Conservation (phyloP, 2,113 vertebrate genomes). For the Python bivittatus region DNA sequence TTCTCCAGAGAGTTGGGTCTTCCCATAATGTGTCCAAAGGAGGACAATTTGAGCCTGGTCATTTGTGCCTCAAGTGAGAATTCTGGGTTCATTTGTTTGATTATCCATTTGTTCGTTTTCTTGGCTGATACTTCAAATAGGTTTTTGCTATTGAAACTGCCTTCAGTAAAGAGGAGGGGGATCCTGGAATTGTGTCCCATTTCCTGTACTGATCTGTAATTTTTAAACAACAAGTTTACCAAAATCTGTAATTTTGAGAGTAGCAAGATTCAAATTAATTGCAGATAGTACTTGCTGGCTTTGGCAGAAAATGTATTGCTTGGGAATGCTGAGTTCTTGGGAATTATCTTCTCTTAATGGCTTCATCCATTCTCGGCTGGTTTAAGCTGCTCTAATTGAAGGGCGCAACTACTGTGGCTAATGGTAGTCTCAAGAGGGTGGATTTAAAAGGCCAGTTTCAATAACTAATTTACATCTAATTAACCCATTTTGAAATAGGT, state of each 20-base stretch:
- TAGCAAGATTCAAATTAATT: not conserved
- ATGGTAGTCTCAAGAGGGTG: not conserved
- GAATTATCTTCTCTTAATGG: not conserved
- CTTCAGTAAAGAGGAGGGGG: not conserved
- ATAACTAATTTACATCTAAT: not conserved
- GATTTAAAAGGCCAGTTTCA: not conserved
- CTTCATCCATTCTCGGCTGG: not conserved
- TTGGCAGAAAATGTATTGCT: conserved; percentile 6
- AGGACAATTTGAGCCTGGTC: not conserved
- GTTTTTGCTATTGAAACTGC: not conserved
- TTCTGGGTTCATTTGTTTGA: not conserved
- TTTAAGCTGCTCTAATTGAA: not conserved
- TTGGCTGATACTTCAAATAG: not conserved
- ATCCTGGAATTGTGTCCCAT: not conserved
- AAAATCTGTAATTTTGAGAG: no score
- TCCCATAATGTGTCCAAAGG: not conserved
- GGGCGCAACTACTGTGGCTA: not conserved
- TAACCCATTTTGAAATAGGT: not conserved
- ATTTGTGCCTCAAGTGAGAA: not conserved
- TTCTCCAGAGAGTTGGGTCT: not conserved
- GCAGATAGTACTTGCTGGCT: not conserved
- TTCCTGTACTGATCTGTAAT: not conserved
- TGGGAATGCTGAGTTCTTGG: not conserved
- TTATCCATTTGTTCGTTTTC: not conserved
- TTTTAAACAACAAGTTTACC: no score